Evolutionary conservation across 2,113 vertebrate genomes (phyloP).

Genomic region (Fukomys damarensis): DNA sequence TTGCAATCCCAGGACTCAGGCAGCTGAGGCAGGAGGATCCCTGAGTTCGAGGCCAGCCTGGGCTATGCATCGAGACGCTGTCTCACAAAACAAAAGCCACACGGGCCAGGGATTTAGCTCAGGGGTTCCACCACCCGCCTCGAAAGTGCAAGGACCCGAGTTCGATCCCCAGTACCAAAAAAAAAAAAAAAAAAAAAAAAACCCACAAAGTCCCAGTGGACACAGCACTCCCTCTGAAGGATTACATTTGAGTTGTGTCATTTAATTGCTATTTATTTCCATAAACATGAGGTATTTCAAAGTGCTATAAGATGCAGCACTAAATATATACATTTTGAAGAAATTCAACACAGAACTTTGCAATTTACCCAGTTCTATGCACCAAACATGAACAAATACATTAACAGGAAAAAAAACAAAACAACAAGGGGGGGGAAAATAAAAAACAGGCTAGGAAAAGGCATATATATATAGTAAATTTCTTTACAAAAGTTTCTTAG

Average conservation of each 20-base stretch:
- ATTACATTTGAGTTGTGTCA: constrained; percentile 70
- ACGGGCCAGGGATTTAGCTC: no score
- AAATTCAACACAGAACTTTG: constrained; percentile 95
- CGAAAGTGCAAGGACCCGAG: no score
- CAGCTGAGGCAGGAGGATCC: neutral
- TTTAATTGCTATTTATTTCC: constrained; percentile 99
- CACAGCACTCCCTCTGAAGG: neutral
- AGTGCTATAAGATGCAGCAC: constrained; percentile 99
- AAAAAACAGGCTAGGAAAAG: constrained; percentile 93
- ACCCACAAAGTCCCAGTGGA: neutral
- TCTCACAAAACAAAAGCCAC: neutral
- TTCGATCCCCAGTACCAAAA: no score
- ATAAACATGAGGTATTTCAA: constrained; percentile 99
- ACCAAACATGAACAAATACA: constrained; percentile 99
- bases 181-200: neutral
- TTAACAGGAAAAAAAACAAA: constrained; percentile 93
- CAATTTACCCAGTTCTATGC: constrained; percentile 98
- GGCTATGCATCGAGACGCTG: neutral
- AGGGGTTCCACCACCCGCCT: no score
- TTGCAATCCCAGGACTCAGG: neutral
- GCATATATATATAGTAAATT: constrained; percentile 94
- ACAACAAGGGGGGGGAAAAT: constrained; percentile 90
- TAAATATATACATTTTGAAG: constrained; percentile 96
- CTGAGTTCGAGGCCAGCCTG: neutral
- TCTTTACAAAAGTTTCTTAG: constrained; percentile 99